These are phyloP conservation scores for Sminthurides bifidus DNA, from an alignment of 1,140 invertebrate genomes.

Conservation along the genomic window DNA sequence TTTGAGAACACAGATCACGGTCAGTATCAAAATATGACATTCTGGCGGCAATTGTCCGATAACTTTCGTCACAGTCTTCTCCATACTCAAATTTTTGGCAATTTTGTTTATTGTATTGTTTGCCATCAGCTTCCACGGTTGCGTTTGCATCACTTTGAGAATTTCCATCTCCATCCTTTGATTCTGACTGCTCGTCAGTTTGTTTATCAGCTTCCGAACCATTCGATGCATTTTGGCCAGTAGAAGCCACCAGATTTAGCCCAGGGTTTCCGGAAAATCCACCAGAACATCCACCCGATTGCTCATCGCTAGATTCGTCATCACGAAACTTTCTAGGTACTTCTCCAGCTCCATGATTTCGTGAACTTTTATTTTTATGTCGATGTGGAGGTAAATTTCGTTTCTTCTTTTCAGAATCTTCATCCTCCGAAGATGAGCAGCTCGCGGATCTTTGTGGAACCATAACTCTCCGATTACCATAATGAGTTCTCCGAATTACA, in stretches of 20 bases:
- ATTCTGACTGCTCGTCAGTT: neutral
- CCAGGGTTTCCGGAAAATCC: neutral
- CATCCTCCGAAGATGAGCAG: constrained; percentile 24
- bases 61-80: neutral
- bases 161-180: neutral
- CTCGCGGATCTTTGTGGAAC: constrained; percentile 22
- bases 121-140: neutral
- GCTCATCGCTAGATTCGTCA: constrained; percentile 23
- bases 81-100: neutral
- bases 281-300: constrained; percentile 3
- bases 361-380: constrained; percentile 8
- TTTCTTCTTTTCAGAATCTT: constrained; percentile 29
- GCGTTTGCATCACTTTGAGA: constrained; percentile 1
- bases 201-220: neutral
- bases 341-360: neutral
- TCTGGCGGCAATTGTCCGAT: neutral
- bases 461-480: constrained; percentile 14
- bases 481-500: constrained; percentile 4
- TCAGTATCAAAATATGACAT: constrained; percentile 6
- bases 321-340: constrained; percentile 9
- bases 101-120: neutral
- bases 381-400: neutral
- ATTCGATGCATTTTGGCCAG: neutral
- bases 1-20: neutral
- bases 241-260: neutral